These are phyloP conservation scores for Oxystoma pomonae DNA, from an alignment of 2,888 invertebrate species.

Conservation along the genomic window DNA sequence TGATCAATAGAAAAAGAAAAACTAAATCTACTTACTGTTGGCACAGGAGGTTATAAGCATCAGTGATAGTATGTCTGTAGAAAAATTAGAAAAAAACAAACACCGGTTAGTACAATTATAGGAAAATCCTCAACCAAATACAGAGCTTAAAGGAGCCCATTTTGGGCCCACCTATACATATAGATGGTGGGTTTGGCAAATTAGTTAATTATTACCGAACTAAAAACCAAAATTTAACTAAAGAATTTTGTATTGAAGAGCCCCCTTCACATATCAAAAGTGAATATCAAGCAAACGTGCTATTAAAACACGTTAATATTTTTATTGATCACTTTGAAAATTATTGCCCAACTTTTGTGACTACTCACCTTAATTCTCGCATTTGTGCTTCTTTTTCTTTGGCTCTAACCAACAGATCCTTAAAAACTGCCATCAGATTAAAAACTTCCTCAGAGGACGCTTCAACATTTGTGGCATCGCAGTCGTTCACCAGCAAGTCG, in stretches of 20 bases:
- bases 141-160: too few relatives aligned
- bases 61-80: slow-evolving; percentile 53
- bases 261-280: too few relatives aligned
- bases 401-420: slow-evolving; percentile 64
- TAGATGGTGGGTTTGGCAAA: too few relatives aligned
- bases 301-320: too few relatives aligned
- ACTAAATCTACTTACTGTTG: slow-evolving; percentile 53
- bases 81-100: slow-evolving; percentile 38
- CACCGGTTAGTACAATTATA: slow-evolving; percentile 38
- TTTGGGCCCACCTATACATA: too few relatives aligned
- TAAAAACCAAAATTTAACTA: too few relatives aligned
- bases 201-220: too few relatives aligned
- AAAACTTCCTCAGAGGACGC: slow-evolving; percentile 64
- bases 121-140: slow-evolving; percentile 25
- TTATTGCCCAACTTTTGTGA: too few relatives aligned
- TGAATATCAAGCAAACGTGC: too few relatives aligned
- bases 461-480: slow-evolving; percentile 61
- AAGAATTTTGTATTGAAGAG: too few relatives aligned
- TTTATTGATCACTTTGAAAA: too few relatives aligned
- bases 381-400: slow-evolving; percentile 73
- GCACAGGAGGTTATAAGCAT: slow-evolving; percentile 56
- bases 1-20: slow-evolving; percentile 11
- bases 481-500: slow-evolving; percentile 69
- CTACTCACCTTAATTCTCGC: slow-evolving; percentile 66
- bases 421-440: slow-evolving; percentile 62